These are phyloP conservation scores for Lethocerus indicus DNA, from an alignment of 1,140 invertebrate species.

Conservation along the genomic window DNA sequence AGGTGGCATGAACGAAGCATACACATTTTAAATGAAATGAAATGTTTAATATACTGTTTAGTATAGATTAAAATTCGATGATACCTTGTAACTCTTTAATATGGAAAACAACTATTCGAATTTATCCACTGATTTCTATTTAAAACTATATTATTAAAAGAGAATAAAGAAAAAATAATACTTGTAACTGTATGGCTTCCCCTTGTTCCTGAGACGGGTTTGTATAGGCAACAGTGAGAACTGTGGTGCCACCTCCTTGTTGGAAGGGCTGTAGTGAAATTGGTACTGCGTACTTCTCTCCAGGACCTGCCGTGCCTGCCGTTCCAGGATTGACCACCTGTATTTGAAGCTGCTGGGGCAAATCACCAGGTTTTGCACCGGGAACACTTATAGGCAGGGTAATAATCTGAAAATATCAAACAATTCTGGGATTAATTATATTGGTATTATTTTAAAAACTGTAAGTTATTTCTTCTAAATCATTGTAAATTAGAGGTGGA, in stretches of 20 bases:
- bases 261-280: conserved; percentile 27
- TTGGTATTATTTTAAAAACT: too few species aligned
- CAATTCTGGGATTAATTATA: neutral
- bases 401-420: conserved; percentile 32
- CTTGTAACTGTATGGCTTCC: conserved; percentile 33
- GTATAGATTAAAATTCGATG: too few species aligned
- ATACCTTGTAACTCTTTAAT: too few species aligned
- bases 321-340: conserved; percentile 45
- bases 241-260: conserved; percentile 35
- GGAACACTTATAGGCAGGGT: conserved; percentile 56
- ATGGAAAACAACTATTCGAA: too few species aligned
- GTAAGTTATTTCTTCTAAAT: too few species aligned
- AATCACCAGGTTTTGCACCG: conserved; percentile 47
- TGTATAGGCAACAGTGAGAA: conserved; percentile 48
- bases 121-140: too few species aligned
- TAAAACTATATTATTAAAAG: too few species aligned
- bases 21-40: too few species aligned
- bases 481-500: too few species aligned
- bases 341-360: conserved; percentile 50
- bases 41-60: too few species aligned
- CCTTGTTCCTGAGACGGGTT: conserved; percentile 32
- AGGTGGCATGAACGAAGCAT: too few species aligned
- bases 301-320: conserved; percentile 10
- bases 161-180: conserved; percentile 16
- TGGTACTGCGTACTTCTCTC: conserved; percentile 17